Conservation (phyloP, 2,797 vertebrate genomes). For the Clarias fuscus region DNA sequence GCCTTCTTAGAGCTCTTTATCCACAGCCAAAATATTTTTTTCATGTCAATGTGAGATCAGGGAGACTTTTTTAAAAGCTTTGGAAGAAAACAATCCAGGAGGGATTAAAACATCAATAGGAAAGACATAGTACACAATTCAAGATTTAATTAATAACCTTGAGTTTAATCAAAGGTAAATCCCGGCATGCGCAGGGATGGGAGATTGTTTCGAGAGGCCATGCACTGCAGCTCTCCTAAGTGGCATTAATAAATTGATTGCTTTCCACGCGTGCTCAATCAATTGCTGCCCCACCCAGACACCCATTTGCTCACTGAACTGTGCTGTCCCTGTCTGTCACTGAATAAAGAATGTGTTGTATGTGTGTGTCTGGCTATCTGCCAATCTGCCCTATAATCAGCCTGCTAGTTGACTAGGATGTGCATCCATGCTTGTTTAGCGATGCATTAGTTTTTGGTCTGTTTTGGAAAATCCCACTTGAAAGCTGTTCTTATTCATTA, state of each 20-base stretch:
- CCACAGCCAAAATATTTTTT: background rate
- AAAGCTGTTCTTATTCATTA: background rate
- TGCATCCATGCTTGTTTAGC: background rate
- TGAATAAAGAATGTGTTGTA: constrained; percentile 29
- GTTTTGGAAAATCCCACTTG: constrained; percentile 23
- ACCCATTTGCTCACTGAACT: constrained; percentile 45
- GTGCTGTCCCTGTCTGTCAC: constrained; percentile 25
- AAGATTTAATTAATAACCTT: constrained; percentile 11
- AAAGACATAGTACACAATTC: background rate
- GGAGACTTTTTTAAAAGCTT: background rate
- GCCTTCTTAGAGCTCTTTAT: background rate
- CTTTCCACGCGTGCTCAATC: constrained; percentile 36
- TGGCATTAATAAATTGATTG: constrained; percentile 51
- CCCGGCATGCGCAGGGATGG: background rate
- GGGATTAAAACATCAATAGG: constrained; percentile 17
- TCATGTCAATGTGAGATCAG: background rate
- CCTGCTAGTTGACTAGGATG: constrained; percentile 5
- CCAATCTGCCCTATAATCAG: constrained; percentile 4
- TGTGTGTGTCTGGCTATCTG: constrained; percentile 1
- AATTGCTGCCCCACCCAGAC: constrained; percentile 41
- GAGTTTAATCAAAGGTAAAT: constrained; percentile 30
- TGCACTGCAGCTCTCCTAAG: constrained; percentile 42
- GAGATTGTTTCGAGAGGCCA: background rate
- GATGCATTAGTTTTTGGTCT: background rate
- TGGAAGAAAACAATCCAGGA: background rate